These are phyloP conservation scores for Iguana delicatissima DNA, from an alignment of 2,797 vertebrate genomes.

Conservation along the genomic window DNA sequence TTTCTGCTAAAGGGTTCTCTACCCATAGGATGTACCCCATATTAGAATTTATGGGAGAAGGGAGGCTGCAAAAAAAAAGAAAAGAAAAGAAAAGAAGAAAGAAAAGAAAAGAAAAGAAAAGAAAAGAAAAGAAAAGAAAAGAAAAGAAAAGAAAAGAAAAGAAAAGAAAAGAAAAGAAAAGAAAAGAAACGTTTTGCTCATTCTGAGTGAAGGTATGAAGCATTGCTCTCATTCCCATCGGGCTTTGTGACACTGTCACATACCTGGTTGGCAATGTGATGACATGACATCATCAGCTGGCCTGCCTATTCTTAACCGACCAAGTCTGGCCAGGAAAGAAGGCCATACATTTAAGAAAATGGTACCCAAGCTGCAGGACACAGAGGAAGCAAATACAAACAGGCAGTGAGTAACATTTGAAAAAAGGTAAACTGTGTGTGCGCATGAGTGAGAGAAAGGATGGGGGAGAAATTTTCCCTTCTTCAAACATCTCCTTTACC, in stretches of 20 bases:
- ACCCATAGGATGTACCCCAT: too few relatives aligned
- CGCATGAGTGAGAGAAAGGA: neutral
- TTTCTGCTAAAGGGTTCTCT: too few relatives aligned
- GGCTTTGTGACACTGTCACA: neutral
- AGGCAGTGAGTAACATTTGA: neutral
- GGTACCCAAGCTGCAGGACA: neutral
- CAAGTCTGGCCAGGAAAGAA: neutral
- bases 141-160: too few relatives aligned
- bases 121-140: too few relatives aligned
- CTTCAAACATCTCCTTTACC: neutral
- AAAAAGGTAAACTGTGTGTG: neutral
- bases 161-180: too few relatives aligned
- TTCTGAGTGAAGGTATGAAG: neutral
- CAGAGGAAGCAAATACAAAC: neutral
- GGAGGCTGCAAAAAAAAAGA: too few relatives aligned
- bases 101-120: too few relatives aligned
- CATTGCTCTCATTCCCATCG: neutral
- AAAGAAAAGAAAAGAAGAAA: too few relatives aligned
- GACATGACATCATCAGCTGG: neutral
- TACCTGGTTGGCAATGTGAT: neutral
- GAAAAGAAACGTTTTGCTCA: neutral
- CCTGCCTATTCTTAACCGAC: neutral
- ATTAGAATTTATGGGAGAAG: too few relatives aligned
- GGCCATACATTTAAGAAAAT: neutral
- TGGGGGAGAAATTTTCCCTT: neutral